These are phyloP conservation scores for Procambarus virginalis DNA, from an alignment of 1,140 invertebrate genomes.

Conservation along the genomic window DNA sequence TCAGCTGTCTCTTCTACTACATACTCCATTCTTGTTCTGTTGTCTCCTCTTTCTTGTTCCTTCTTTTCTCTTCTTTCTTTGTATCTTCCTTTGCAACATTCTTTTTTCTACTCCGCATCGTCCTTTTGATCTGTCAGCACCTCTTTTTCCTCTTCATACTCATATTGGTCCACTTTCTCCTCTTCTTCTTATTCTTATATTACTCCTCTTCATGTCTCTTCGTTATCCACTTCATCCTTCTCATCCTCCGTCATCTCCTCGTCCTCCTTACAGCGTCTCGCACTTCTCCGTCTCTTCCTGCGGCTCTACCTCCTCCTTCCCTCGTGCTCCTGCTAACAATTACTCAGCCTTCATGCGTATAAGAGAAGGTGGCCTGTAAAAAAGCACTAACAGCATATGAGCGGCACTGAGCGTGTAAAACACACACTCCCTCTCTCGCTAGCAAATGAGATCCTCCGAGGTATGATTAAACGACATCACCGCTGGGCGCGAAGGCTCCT, in stretches of 20 bases:
- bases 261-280: background rate
- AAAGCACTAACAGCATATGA: background rate
- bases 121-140: background rate
- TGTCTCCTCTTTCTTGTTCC: background rate
- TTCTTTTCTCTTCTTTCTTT: background rate
- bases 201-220: too few species aligned
- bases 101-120: too few species aligned
- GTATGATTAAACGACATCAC: background rate
- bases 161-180: too few species aligned
- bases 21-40: background rate
- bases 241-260: background rate
- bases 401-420: background rate
- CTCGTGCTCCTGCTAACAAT: slow-evolving; percentile 1
- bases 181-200: too few species aligned
- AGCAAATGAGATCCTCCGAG: background rate
- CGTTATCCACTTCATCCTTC: background rate
- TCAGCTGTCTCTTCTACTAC: too few species aligned
- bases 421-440: background rate
- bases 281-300: background rate
- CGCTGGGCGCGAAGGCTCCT: background rate
- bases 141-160: too few species aligned
- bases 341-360: background rate
- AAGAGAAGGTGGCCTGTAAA: background rate
- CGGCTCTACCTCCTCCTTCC: background rate
- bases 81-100: too few species aligned